Percentiles rank a stretch among this genome's conserved stretches.
These are phyloP conservation scores for Drosophila neonasuta DNA, from an alignment of 2,888 invertebrate genomes.

Conservation along the genomic window DNA sequence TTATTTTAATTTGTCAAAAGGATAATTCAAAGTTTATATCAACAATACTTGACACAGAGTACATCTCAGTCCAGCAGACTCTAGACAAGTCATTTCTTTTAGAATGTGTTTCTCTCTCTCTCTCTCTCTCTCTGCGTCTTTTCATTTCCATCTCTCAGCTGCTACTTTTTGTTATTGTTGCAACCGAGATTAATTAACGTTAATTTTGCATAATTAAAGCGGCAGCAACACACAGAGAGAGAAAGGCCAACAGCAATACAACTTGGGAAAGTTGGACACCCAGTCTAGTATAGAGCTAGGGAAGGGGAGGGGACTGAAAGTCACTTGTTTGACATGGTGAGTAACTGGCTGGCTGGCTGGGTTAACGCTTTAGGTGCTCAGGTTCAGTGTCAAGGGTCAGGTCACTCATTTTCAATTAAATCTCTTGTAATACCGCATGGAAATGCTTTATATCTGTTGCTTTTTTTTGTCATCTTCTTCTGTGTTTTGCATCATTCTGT, in stretches of 20 bases:
- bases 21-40: neutral
- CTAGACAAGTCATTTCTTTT: slow-evolving; percentile 10
- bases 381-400: slow-evolving; percentile 68
- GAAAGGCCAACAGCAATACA: slow-evolving; percentile 39
- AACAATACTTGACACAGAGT: neutral
- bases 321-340: slow-evolving; percentile 13
- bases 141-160: neutral
- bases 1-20: neutral
- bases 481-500: neutral
- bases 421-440: slow-evolving; percentile 49
- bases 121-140: no score
- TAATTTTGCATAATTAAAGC: slow-evolving; percentile 78
- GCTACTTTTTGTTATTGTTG: slow-evolving; percentile 48
- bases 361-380: slow-evolving; percentile 26
- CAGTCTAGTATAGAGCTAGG: neutral
- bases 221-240: slow-evolving; percentile 25
- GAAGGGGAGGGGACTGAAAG: neutral
- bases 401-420: slow-evolving; percentile 59
- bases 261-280: slow-evolving; percentile 39
- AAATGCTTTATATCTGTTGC: slow-evolving; percentile 36
- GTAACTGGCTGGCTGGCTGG: slow-evolving; percentile 28
- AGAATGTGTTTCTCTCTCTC: slow-evolving; percentile 24
- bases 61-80: neutral
- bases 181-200: slow-evolving; percentile 74
- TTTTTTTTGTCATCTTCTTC: slow-evolving; percentile 2